Evolutionary conservation across 2,113 vertebrate genomes (phyloP).

Genomic region (Halichoerus grypus): DNA sequence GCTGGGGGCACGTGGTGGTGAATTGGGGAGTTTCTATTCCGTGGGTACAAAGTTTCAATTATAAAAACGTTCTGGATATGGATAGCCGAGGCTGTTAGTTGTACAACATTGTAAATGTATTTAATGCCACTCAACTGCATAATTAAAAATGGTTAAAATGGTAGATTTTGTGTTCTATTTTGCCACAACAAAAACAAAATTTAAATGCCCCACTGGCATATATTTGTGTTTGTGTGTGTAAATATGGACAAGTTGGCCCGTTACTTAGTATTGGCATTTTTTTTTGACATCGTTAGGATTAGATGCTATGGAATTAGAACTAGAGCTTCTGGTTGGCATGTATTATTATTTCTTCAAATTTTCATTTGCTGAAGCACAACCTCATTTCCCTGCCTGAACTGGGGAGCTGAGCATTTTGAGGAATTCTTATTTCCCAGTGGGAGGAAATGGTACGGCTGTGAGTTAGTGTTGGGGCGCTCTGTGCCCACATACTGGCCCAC

Average conservation of each 20-base stretch:
- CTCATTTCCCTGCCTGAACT: not conserved
- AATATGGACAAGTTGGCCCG: not conserved
- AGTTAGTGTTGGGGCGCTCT: not conserved
- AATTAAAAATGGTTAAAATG: not conserved
- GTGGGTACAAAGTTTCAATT: not conserved
- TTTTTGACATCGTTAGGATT: not conserved
- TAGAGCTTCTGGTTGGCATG: not conserved
- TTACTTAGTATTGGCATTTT: not conserved
- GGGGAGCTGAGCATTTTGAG: not conserved
- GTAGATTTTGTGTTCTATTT: not conserved
- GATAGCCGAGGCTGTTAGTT: too few species aligned
- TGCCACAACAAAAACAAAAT: not conserved
- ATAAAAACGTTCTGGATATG: not conserved
- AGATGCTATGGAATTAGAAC: not conserved
- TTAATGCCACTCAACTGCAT: not conserved
- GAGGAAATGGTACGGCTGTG: not conserved
- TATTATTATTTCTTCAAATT: not conserved
- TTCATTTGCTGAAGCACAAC: not conserved
- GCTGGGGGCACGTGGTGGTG: too few species aligned
- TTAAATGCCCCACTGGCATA: not conserved
- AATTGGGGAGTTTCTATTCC: not conserved
- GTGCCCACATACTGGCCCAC: not conserved
- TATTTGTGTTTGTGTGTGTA: not conserved
- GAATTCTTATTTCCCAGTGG: not conserved
- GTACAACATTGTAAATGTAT: not conserved